phyloP scores from a whole-genome alignment of 2,797 vertebrate genomes.

The Pseudocheirus occidentalis region DNA sequence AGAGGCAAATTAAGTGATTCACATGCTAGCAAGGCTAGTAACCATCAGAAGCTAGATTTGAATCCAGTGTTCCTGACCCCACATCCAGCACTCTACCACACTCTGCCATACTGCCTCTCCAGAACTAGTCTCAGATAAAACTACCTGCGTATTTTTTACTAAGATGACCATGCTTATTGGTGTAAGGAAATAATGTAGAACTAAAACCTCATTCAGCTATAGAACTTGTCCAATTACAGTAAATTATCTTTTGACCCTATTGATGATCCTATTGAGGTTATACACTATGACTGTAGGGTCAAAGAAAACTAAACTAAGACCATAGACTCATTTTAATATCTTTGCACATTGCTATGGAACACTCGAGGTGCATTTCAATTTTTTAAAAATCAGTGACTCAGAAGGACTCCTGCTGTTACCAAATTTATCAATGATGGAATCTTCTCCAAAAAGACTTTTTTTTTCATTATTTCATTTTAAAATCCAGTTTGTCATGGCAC shows the following conservation, averaged over 20 bases:
- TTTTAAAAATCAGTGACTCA: slow-evolving; percentile 73
- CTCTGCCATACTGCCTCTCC: neutral
- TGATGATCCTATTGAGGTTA: neutral
- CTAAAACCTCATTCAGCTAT: neutral
- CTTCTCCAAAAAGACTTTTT: slow-evolving; percentile 62
- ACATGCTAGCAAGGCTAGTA: neutral
- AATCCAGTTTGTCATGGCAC: slow-evolving; percentile 53
- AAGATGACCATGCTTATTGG: neutral
- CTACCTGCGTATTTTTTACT: neutral
- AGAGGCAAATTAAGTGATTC: neutral
- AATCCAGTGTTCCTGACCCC: neutral
- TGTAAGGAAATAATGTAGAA: neutral
- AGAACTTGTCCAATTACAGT: neutral
- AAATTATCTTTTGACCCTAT: neutral
- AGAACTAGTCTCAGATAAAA: neutral
- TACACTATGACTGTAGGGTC: neutral
- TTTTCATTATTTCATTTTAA: slow-evolving; percentile 64
- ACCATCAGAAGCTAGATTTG: neutral
- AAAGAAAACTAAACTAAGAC: slow-evolving; percentile 4
- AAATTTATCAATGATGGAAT: slow-evolving; percentile 72
- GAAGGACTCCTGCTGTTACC: slow-evolving; percentile 73
- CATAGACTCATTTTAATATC: slow-evolving; percentile 29
- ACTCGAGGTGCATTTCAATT: slow-evolving; percentile 74
- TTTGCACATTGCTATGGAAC: slow-evolving; percentile 25
- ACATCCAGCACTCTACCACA: neutral